Evolutionary conservation across 2,888 invertebrate species (phyloP).

Genomic region (Dynastes grantii): DNA sequence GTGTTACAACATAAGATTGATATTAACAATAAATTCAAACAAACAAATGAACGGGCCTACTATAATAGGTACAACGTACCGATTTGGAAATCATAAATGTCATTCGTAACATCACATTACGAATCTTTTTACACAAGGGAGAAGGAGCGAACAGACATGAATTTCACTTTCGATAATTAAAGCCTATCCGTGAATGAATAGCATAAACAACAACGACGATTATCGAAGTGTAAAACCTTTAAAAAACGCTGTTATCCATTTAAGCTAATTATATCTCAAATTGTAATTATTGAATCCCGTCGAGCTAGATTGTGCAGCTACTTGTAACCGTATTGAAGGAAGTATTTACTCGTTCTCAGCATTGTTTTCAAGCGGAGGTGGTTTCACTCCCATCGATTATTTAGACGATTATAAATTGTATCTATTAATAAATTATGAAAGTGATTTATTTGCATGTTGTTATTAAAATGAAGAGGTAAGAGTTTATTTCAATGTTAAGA

Average conservation of each 20-base stretch:
- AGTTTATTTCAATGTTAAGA: too few species aligned
- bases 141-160: slow-evolving; percentile 11
- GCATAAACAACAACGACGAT: slow-evolving; percentile 17
- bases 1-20: background rate
- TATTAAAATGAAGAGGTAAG: too few species aligned
- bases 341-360: background rate
- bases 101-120: background rate
- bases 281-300: background rate
- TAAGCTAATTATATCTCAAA: background rate
- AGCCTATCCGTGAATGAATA: slow-evolving; percentile 9
- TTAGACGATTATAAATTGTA: too few species aligned
- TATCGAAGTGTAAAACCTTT: background rate
- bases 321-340: background rate
- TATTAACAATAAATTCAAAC: slow-evolving; percentile 31
- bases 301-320: background rate
- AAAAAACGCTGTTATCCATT: background rate
- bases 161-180: slow-evolving; percentile 30
- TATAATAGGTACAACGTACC: background rate
- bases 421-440: too few species aligned
- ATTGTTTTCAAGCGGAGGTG: background rate
- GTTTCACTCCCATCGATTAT: slow-evolving; percentile 3
- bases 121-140: slow-evolving; percentile 2
- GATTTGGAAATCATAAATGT: slow-evolving; percentile 31
- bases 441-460: too few species aligned
- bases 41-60: background rate